Conservation (phyloP, 1,140 invertebrate species). For the Pseudomyrmex sp. region DNA sequence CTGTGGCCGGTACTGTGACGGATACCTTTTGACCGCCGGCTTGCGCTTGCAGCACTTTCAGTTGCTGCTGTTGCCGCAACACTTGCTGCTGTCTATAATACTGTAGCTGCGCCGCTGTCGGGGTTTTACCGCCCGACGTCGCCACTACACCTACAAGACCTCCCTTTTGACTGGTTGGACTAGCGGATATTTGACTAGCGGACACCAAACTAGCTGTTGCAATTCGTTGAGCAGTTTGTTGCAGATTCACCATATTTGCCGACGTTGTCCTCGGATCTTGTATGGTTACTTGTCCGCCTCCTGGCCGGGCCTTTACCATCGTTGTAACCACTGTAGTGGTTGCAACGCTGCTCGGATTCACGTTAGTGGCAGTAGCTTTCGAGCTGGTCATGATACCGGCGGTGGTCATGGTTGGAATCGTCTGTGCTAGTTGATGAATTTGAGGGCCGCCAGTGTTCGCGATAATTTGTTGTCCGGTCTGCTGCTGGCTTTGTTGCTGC, state of each 20-base stretch:
- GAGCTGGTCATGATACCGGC: slow-evolving; percentile 73
- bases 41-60: slow-evolving; percentile 80
- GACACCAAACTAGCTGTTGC: slow-evolving; percentile 79
- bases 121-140: slow-evolving; percentile 82
- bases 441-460: slow-evolving; percentile 67
- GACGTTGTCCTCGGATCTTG: slow-evolving; percentile 78
- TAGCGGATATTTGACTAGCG: slow-evolving; percentile 75
- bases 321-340: slow-evolving; percentile 74
- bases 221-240: slow-evolving; percentile 80
- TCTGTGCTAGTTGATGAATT: slow-evolving; percentile 78
- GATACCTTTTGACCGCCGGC: slow-evolving; percentile 80
- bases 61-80: slow-evolving; percentile 81
- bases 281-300: slow-evolving; percentile 73
- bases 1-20: slow-evolving; percentile 76
- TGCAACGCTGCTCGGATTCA: slow-evolving; percentile 68
- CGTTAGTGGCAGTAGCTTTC: slow-evolving; percentile 75
- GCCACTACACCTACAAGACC: slow-evolving; percentile 80
- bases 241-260: slow-evolving; percentile 79
- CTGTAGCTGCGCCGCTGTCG: slow-evolving; percentile 86
- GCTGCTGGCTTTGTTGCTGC: slow-evolving; percentile 74
- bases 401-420: slow-evolving; percentile 71
- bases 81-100: slow-evolving; percentile 85
- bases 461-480: slow-evolving; percentile 57
- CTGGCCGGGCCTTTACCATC: slow-evolving; percentile 78
- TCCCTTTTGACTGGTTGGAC: slow-evolving; percentile 76